These are phyloP conservation scores for Chrysopilus asiliformis DNA, from an alignment of 2,888 invertebrate genomes.

Conservation along the genomic window DNA sequence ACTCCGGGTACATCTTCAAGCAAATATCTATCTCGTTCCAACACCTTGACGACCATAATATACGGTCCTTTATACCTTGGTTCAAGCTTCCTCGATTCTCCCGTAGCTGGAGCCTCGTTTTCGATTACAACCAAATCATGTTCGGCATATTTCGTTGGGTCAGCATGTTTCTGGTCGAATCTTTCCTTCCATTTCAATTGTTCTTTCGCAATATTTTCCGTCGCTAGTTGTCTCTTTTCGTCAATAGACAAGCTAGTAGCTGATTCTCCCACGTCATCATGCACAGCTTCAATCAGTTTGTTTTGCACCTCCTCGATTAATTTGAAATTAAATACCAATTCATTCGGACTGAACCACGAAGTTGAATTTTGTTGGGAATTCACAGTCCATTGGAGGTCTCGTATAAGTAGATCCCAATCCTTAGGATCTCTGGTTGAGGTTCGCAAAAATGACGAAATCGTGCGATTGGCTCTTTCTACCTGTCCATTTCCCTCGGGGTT, in stretches of 20 bases:
- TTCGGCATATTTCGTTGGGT: background rate
- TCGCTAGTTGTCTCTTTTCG: too few species aligned
- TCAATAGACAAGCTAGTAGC: background rate
- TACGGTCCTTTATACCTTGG: conserved; percentile 17
- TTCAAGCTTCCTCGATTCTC: conserved; percentile 15
- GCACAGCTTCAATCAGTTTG: too few species aligned
- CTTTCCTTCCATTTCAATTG: conserved; percentile 14
- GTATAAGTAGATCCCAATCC: too few species aligned
- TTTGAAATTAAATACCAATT: too few species aligned
- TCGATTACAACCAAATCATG: conserved; percentile 11
- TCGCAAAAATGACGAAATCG: too few species aligned
- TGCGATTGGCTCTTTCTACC: too few species aligned
- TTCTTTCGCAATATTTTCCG: conserved; percentile 12
- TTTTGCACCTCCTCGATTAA: background rate
- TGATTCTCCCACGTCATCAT: background rate
- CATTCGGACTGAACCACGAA: conserved; percentile 2
- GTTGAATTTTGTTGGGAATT: too few species aligned
- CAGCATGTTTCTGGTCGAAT: conserved; percentile 13
- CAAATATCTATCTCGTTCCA: conserved; percentile 16
- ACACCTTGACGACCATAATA: conserved; percentile 12
- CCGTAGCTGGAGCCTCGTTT: conserved; percentile 11
- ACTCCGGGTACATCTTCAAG: conserved; percentile 16
- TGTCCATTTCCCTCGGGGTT: too few species aligned
- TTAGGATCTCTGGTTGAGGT: too few species aligned
- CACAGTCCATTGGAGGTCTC: too few species aligned